phyloP scores from a whole-genome alignment of 2,797 vertebrate species.

The Psittacula echo region DNA sequence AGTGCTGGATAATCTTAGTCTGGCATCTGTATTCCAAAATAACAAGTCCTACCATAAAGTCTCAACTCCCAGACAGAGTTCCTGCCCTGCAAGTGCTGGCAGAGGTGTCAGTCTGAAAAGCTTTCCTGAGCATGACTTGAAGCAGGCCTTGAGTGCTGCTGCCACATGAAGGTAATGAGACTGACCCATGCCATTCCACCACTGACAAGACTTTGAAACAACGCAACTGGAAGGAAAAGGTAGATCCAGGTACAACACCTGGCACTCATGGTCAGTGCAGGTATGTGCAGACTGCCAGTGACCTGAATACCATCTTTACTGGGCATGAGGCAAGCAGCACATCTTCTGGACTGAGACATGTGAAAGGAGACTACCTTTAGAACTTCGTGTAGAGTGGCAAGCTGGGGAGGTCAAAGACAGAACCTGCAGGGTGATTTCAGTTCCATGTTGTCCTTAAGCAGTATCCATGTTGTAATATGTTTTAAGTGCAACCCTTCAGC shows the following conservation, averaged over 20 bases:
- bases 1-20: not conserved
- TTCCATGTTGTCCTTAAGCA: not conserved
- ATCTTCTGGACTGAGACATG: not conserved
- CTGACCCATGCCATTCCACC: accelerated
- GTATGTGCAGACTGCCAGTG: not conserved
- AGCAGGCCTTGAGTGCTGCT: not conserved
- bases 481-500: not conserved
- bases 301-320: not conserved
- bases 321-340: not conserved
- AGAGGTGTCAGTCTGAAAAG: not conserved
- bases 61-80: not conserved
- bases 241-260: not conserved
- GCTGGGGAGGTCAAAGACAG: not conserved
- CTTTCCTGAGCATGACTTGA: not conserved
- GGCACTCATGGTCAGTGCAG: not conserved
- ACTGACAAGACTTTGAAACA: not conserved
- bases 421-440: not conserved
- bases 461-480: not conserved
- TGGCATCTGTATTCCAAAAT: not conserved
- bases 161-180: accelerated
- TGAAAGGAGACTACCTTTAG: not conserved
- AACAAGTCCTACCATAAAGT: not conserved
- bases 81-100: not conserved
- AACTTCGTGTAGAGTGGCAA: not conserved
- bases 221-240: not conserved